Evolutionary conservation across 2,797 vertebrate species (phyloP), one percentile per base, ranked within the genome.

Genomic region (Cephalopachus bancanus): DNA sequence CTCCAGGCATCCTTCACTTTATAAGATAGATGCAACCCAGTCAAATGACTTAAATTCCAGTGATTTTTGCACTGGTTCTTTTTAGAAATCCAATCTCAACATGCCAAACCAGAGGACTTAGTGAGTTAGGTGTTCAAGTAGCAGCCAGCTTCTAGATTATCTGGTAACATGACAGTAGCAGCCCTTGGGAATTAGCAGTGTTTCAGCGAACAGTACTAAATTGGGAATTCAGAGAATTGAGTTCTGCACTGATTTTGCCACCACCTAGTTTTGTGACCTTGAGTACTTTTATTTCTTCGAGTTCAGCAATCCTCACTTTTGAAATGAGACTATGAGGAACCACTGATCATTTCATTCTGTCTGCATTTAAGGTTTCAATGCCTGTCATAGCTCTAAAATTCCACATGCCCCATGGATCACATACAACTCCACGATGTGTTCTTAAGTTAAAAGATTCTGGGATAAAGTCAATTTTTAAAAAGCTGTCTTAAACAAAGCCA

Each of bases 1-100:
- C 60, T 95, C 37, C 28, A 86, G 20, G 20, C 37, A 59, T 80
- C 14, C 20, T 94, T 87, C 44, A 64, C 37, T 88, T 89, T 84
- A 37, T 72, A 85, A 12, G 83, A 69, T 37, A 74, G 37, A 3
- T 60, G 30, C 2, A n/a, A 33, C 30, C 9, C 28, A 59, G 57
- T 3, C 51, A 55, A 94, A 14, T 91, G 64, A 91, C 62, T 85
- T 85, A 53, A 83, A 92, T 78, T 7, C 44, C 44, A 44, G 49
- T 90, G 15, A n/a, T 75, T 81, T 89, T 26, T 59, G 0, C 51
- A 51, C 57, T 90, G 69, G 2, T 24, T 94, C 49, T 17, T 53
- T 92, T 83, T 69, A 80, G 83, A 91, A 91, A 83, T 65, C 5
- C 24, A 91, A 2, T 78, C 72, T 83, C 71, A 62, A 55, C 26